Conservation (phyloP, 2,888 invertebrate species). For the Cheilosia soror region DNA sequence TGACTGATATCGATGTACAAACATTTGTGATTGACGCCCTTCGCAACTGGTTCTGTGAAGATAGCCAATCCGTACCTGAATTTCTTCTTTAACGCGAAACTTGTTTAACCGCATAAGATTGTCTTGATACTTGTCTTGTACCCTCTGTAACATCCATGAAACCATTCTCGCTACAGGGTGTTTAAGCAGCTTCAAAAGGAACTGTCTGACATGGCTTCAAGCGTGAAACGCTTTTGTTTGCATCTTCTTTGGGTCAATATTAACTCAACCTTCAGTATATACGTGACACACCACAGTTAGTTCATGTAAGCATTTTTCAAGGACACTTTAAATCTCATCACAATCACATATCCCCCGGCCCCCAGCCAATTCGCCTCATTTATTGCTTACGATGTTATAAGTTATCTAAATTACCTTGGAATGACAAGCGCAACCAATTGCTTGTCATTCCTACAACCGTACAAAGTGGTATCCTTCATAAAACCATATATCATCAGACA, state of each 20-base stretch:
- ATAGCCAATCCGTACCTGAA: too few relatives aligned
- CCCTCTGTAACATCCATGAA: too few relatives aligned
- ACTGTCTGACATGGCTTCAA: not conserved
- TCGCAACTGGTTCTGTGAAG: too few relatives aligned
- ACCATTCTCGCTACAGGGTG: slow-evolving; percentile 8
- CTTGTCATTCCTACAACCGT: not conserved
- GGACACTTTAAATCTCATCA: too few relatives aligned
- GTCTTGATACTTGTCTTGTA: too few relatives aligned
- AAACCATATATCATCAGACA: slow-evolving; percentile 52
- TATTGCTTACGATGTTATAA: slow-evolving; percentile 54
- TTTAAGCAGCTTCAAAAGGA: not conserved
- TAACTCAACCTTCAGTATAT: slow-evolving; percentile 13
- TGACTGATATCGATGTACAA: too few relatives aligned
- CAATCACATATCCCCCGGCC: not conserved
- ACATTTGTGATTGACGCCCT: too few relatives aligned
- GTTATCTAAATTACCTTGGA: slow-evolving; percentile 67
- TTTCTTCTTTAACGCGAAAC: too few relatives aligned
- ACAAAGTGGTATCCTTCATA: slow-evolving; percentile 59
- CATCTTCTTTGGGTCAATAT: slow-evolving; percentile 22
- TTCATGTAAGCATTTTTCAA: not conserved
- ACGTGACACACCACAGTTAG: not conserved
- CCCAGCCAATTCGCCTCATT: not conserved
- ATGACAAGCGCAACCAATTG: slow-evolving; percentile 58
- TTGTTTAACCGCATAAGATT: too few relatives aligned
- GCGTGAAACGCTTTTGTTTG: not conserved